phyloP scores from a whole-genome alignment of 2,797 vertebrate genomes.

The Lutjanus argentimaculatus region DNA sequence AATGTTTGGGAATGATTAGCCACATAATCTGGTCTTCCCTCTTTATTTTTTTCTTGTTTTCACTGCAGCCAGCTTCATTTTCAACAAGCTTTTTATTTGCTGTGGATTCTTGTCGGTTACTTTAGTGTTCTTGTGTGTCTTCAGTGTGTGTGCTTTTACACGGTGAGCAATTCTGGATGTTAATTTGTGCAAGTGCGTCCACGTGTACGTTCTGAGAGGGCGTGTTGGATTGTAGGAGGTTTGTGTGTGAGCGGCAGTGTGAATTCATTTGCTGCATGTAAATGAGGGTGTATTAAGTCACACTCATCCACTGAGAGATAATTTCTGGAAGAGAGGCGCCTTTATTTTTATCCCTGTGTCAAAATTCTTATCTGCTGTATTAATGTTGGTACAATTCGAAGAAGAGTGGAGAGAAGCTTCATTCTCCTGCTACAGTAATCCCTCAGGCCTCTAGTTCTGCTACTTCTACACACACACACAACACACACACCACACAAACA shows the following conservation, averaged over 20 bases:
- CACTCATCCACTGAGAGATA: conserved; percentile 24
- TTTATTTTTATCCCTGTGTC: conserved; percentile 56
- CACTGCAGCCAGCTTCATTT: background rate
- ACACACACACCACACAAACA: background rate
- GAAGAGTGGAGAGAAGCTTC: conserved; percentile 19
- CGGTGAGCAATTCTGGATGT: background rate
- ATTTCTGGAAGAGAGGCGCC: conserved; percentile 19
- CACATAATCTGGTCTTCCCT: background rate
- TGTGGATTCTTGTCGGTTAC: background rate
- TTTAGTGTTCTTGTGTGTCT: background rate
- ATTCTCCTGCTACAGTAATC: conserved; percentile 31
- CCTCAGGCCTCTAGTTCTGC: conserved; percentile 23
- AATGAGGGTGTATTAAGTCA: conserved; percentile 15
- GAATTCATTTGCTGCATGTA: conserved; percentile 13
- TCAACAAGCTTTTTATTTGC: background rate
- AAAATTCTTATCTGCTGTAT: conserved; percentile 42
- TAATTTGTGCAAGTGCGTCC: background rate
- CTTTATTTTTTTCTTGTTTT: background rate
- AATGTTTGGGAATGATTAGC: conserved; percentile 4
- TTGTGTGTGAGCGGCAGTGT: conserved; percentile 22
- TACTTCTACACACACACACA: background rate
- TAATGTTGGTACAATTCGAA: conserved; percentile 42
- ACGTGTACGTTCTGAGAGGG: background rate
- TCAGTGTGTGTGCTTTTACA: background rate
- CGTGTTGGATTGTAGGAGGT: background rate